Percentiles rank a stretch among this genome's conserved stretches.
Evolutionary conservation across 2,797 vertebrate species (phyloP).

Genomic region (Helicolenus hilgendorfi): DNA sequence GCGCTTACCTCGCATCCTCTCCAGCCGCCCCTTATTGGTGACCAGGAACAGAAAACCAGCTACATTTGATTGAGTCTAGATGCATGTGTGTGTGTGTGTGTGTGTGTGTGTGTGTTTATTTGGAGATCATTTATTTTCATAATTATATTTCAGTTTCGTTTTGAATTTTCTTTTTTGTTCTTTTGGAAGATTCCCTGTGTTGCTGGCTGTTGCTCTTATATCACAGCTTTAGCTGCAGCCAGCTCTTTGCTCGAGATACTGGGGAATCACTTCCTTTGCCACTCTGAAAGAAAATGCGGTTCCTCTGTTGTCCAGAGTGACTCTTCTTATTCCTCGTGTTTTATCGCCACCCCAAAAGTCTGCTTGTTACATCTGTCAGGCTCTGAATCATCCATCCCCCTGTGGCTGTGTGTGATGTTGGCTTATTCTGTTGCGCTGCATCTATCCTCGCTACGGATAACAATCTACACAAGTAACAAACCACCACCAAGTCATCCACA

Average conservation of each 20-base stretch:
- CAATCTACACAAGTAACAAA: conserved; percentile 12
- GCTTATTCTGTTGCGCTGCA: conserved; percentile 43
- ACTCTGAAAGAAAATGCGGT: conserved; percentile 51
- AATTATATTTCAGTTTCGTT: background rate
- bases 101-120: background rate
- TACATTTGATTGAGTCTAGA: conserved; percentile 10
- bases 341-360: conserved; percentile 49
- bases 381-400: conserved; percentile 38
- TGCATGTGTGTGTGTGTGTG: background rate
- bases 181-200: background rate
- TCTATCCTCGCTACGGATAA: conserved; percentile 20
- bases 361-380: conserved; percentile 62
- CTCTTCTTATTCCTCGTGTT: conserved; percentile 61
- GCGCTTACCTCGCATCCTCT: conserved; percentile 34
- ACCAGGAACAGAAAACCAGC: conserved; percentile 26
- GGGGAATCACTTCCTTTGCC: conserved; percentile 46
- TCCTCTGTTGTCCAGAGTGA: conserved; percentile 59
- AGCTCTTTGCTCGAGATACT: conserved; percentile 13
- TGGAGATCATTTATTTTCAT: conserved; percentile 22
- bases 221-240: background rate
- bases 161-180: background rate
- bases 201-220: background rate
- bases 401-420: conserved; percentile 2
- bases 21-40: conserved; percentile 28
- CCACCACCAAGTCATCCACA: background rate